These are phyloP conservation scores for Vanessa tameamea DNA, from an alignment of 1,140 invertebrate genomes.

Conservation along the genomic window DNA sequence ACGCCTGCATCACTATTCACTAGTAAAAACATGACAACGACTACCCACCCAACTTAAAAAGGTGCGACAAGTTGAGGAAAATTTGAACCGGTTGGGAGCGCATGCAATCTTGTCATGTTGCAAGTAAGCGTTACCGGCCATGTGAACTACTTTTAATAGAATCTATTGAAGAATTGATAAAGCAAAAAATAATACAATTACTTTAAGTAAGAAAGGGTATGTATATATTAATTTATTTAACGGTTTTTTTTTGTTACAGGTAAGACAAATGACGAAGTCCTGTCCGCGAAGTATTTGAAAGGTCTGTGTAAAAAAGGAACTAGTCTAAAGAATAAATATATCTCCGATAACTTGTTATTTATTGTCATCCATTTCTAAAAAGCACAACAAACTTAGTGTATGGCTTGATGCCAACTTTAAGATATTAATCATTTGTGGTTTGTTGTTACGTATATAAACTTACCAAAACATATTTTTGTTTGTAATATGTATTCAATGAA, in stretches of 20 bases:
- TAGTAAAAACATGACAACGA: constrained; percentile 75
- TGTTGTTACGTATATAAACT: constrained; percentile 36
- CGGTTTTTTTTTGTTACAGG: constrained; percentile 35
- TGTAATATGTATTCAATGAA: neutral
- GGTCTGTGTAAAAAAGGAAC: constrained; percentile 7
- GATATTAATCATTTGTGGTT: constrained; percentile 57
- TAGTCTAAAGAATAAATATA: neutral
- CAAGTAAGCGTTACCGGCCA: constrained; percentile 58
- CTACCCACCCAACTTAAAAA: constrained; percentile 66
- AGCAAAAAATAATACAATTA: neutral
- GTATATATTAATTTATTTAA: too few relatives aligned
- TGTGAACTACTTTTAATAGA: constrained; percentile 48
- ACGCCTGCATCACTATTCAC: constrained; percentile 77
- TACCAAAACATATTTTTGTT: constrained; percentile 10
- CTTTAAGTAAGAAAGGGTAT: neutral
- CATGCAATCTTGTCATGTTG: constrained; percentile 56
- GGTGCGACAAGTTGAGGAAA: constrained; percentile 57
- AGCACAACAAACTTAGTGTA: constrained; percentile 47
- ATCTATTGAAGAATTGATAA: constrained; percentile 15
- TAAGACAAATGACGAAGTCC: constrained; percentile 19
- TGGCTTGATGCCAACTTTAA: constrained; percentile 56
- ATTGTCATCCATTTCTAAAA: constrained; percentile 37
- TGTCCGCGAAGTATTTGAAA: neutral
- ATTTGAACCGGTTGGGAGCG: constrained; percentile 44
- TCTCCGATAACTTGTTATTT: constrained; percentile 14